Conservation (phyloP, 2,113 vertebrate species). For the Aviceda subcristata region DNA sequence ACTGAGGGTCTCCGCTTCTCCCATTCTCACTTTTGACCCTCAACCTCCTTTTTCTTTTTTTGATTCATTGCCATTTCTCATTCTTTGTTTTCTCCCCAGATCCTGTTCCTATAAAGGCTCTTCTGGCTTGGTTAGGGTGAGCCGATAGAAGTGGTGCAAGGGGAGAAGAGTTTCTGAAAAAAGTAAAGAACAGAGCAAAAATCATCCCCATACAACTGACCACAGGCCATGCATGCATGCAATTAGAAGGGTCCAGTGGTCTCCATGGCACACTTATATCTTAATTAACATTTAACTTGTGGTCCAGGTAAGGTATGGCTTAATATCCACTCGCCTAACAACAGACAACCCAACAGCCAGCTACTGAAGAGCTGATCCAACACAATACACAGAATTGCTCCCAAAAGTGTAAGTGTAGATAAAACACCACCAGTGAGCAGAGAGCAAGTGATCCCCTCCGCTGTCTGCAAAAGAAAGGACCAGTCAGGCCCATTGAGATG, state of each 20-base stretch:
- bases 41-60: neutral
- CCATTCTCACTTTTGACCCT: neutral
- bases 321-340: neutral
- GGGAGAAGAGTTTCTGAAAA: neutral
- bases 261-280: neutral
- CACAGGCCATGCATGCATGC: neutral
- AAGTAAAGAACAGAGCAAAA: neutral
- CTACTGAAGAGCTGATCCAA: neutral
- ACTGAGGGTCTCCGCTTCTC: neutral
- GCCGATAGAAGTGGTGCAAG: neutral
- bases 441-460: neutral
- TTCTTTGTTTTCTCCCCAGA: neutral
- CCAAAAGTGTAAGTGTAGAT: fast-evolving
- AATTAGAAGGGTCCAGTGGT: neutral
- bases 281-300: neutral
- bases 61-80: neutral
- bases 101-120: neutral
- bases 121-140: neutral
- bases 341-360: neutral
- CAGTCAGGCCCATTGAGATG: neutral
- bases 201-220: neutral
- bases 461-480: neutral
- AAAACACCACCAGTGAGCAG: fast-evolving
- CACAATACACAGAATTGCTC: neutral
- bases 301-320: neutral